Conservation (phyloP, 2,113 vertebrate genomes). For the Stegastes partitus region DNA sequence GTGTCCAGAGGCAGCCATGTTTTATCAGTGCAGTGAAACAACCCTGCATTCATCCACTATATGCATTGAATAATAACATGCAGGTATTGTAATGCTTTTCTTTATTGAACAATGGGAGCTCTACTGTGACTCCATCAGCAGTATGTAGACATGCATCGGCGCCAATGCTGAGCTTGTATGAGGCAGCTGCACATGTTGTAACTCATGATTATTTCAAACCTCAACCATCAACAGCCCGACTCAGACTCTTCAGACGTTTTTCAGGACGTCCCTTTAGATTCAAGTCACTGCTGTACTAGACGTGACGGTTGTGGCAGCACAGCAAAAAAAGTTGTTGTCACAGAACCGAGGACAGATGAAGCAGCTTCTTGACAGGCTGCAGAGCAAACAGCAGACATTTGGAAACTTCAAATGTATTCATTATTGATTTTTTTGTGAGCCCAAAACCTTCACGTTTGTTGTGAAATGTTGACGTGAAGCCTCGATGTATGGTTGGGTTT, state of each 20-base stretch:
- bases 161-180: background rate
- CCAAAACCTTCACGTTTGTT: too few species aligned
- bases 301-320: too few species aligned
- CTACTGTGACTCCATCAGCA: conserved; percentile 6
- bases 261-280: background rate
- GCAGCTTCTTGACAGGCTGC: too few species aligned
- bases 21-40: conserved; percentile 31
- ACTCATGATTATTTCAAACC: background rate
- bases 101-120: background rate
- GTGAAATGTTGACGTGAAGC: background rate
- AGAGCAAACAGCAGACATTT: too few species aligned
- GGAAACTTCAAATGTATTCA: too few species aligned
- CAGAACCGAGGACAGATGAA: too few species aligned
- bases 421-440: too few species aligned
- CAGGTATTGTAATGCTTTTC: background rate
- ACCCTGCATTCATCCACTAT: background rate
- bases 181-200: background rate
- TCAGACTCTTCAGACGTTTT: background rate
- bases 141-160: background rate
- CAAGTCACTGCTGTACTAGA: too few species aligned
- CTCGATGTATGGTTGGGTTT: background rate
- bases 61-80: conserved; percentile 2
- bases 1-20: conserved; percentile 9
- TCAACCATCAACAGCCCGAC: background rate
- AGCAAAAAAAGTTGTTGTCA: too few species aligned